A percentile compares a stretch with the other conserved stretches of the same genome.
Conservation (phyloP, 2,888 invertebrate genomes). For the Noctua comes region DNA sequence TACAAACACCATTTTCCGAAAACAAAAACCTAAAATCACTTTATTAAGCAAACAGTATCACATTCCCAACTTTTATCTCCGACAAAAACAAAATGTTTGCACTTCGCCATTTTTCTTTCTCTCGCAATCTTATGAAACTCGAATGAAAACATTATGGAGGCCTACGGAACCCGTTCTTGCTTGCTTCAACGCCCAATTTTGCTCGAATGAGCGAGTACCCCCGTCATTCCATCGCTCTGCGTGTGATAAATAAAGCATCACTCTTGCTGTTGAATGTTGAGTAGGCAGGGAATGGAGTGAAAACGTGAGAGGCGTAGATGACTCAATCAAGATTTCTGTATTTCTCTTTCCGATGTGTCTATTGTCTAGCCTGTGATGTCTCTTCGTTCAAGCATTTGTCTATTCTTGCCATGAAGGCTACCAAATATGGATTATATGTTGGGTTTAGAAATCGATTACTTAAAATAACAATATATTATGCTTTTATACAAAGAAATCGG, state of each 20-base stretch:
- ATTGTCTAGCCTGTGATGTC: neutral
- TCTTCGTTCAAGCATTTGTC: neutral
- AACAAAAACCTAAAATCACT: constrained; percentile 2
- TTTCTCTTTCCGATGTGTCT: neutral
- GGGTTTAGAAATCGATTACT: too few relatives aligned
- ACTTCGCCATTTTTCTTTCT: neutral
- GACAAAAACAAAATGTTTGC: constrained; percentile 18
- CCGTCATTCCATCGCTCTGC: constrained; percentile 54
- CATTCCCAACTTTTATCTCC: constrained; percentile 16
- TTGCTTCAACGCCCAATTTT: constrained; percentile 51
- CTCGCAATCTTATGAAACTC: constrained; percentile 18
- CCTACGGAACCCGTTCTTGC: constrained; percentile 38
- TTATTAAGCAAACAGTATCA: constrained; percentile 9
- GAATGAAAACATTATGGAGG: constrained; percentile 18
- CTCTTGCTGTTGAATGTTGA: constrained; percentile 27
- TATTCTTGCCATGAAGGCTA: neutral
- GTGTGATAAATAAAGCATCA: constrained; percentile 63
- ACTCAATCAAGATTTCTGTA: neutral
- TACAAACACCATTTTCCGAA: neutral
- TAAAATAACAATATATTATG: too few relatives aligned
- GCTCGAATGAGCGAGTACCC: constrained; percentile 54
- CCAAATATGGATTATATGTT: neutral
- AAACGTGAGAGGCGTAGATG: neutral
- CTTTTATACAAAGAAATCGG: too few relatives aligned
- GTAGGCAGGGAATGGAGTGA: constrained; percentile 39